A percentile compares a stretch with the other conserved stretches of the same genome.
phyloP scores from a whole-genome alignment of 2,888 invertebrate species.

The Steinernema carpocapsae region DNA sequence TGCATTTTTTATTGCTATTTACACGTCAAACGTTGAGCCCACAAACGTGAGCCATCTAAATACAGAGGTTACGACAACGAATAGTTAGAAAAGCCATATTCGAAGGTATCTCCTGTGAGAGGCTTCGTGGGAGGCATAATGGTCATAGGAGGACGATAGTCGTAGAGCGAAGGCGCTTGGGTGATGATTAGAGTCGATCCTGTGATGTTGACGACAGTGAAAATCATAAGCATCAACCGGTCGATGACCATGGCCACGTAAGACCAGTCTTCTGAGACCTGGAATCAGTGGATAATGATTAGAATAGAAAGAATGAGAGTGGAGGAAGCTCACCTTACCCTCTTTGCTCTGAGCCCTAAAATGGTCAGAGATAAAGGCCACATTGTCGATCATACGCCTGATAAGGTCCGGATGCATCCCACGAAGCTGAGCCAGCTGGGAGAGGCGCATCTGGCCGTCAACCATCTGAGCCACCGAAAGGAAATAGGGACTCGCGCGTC shows the following conservation, averaged over 20 bases:
- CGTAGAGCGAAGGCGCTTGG: conserved; percentile 60
- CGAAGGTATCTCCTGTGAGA: conserved; percentile 53
- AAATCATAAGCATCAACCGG: conserved; percentile 63
- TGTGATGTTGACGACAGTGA: conserved; percentile 55
- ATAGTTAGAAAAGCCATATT: conserved; percentile 38
- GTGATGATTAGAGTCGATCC: conserved; percentile 61
- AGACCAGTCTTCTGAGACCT: conserved; percentile 68
- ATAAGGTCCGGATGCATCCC: conserved; percentile 68
- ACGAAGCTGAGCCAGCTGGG: conserved; percentile 59
- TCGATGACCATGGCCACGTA: conserved; percentile 68
- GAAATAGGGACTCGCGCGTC: conserved; percentile 65
- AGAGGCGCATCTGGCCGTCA: conserved; percentile 55
- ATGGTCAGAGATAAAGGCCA: conserved; percentile 67
- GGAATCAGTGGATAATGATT: conserved; percentile 14
- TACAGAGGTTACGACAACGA: not conserved
- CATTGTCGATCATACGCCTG: conserved; percentile 68
- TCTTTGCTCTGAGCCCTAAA: conserved; percentile 64
- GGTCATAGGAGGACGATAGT: conserved; percentile 55
- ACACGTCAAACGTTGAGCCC: no score
- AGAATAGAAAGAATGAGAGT: no score
- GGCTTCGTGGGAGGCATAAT: conserved; percentile 52
- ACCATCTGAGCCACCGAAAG: conserved; percentile 48
- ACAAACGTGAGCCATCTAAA: no score
- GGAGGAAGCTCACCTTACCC: conserved; percentile 54
- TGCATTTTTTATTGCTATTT: no score